Evolutionary conservation across 2,888 invertebrate genomes (phyloP).

Genomic region (Hydrotaea diabolus): DNA sequence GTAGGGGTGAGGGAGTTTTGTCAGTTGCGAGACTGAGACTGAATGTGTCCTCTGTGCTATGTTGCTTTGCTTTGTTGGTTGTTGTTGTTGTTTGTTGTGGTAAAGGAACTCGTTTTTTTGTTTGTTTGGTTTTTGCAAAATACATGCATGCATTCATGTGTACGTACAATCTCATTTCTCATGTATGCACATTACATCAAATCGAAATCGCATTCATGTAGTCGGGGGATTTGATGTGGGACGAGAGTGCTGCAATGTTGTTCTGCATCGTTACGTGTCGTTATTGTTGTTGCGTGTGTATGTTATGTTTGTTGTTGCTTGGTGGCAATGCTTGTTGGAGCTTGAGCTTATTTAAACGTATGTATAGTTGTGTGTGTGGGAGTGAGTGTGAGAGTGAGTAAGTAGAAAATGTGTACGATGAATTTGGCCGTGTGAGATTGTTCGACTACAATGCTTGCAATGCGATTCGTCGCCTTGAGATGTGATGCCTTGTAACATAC

Average conservation of each 20-base stretch:
- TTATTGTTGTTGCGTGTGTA: constrained; percentile 26
- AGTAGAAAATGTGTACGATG: too few species aligned
- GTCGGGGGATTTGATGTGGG: constrained; percentile 19
- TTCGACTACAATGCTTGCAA: neutral
- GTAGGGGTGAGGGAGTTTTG: constrained; percentile 15
- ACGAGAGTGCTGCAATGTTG: constrained; percentile 53
- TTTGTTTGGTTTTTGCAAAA: constrained; percentile 33
- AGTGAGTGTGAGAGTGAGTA: neutral
- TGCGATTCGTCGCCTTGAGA: constrained; percentile 5
- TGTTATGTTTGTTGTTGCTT: constrained; percentile 51
- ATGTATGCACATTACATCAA: constrained; percentile 43
- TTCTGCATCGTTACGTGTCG: constrained; percentile 12
- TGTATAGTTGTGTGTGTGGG: neutral
- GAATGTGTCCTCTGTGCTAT: constrained; percentile 26
- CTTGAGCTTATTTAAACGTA: neutral
- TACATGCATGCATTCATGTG: neutral
- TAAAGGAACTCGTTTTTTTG: constrained; percentile 60
- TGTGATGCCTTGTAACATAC: constrained; percentile 35
- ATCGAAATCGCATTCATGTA: constrained; percentile 34
- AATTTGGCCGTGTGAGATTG: constrained; percentile 28
- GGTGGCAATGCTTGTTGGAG: constrained; percentile 27
- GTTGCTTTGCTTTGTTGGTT: constrained; percentile 22
- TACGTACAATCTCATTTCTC: constrained; percentile 21
- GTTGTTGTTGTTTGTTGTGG: constrained; percentile 27
- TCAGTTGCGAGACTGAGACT: constrained; percentile 35